Conservation (phyloP, 2,888 invertebrate species). For the Mellilla xanthometata region DNA sequence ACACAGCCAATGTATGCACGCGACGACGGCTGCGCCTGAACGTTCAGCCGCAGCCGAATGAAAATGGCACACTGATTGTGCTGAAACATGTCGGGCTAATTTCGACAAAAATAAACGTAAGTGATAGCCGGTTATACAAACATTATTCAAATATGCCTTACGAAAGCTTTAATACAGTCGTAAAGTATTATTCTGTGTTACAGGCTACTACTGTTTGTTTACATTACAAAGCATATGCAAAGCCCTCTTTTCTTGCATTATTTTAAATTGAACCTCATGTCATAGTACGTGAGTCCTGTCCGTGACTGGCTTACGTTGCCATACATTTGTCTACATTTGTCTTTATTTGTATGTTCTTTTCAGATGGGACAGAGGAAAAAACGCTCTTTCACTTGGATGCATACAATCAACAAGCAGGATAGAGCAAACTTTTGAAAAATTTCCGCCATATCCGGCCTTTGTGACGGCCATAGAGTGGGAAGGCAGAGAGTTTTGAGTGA, state of each 20-base stretch:
- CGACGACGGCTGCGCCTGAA: too few relatives aligned
- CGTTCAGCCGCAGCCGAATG: too few relatives aligned
- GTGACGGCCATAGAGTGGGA: constrained; percentile 50
- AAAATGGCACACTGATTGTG: too few relatives aligned
- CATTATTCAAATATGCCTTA: too few relatives aligned
- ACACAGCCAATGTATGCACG: too few relatives aligned
- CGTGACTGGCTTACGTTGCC: constrained; percentile 34
- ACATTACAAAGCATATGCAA: too few relatives aligned
- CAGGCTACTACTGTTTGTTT: too few relatives aligned
- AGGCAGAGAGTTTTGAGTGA: constrained; percentile 7
- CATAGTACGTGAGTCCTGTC: constrained; percentile 25
- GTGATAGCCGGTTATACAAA: too few relatives aligned
- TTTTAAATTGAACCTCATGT: constrained; percentile 18
- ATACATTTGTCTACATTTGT: constrained; percentile 22
- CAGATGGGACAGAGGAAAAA: constrained; percentile 48
- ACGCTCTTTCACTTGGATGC: constrained; percentile 70
- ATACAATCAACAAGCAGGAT: constrained; percentile 77
- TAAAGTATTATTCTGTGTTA: too few relatives aligned
- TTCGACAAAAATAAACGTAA: too few relatives aligned
- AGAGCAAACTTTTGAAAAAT: constrained; percentile 76
- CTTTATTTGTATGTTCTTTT: constrained; percentile 34
- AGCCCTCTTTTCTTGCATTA: constrained; percentile 2
- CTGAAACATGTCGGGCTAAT: too few relatives aligned
- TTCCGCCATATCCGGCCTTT: constrained; percentile 69
- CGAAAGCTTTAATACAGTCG: too few relatives aligned